These are phyloP conservation scores for Drosophila repleta DNA, from an alignment of 1,140 invertebrate species.

Conservation along the genomic window DNA sequence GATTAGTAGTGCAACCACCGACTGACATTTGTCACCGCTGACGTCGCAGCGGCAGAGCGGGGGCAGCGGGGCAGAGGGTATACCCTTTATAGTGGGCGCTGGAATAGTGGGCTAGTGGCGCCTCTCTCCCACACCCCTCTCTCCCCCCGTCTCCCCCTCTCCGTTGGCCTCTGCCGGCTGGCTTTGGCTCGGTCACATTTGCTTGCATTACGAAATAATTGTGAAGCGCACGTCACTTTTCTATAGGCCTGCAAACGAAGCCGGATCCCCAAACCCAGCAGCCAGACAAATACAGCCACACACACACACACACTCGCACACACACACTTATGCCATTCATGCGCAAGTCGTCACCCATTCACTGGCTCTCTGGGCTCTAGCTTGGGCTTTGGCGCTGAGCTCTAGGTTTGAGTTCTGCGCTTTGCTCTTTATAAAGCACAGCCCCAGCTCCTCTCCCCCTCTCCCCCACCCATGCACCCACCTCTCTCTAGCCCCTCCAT, in stretches of 20 bases:
- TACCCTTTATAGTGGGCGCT: background rate
- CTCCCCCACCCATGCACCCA: background rate
- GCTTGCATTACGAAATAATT: constrained; percentile 80
- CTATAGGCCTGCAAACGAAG: constrained; percentile 74
- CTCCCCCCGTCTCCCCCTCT: background rate
- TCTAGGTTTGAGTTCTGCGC: constrained; percentile 17
- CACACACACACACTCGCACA: constrained; percentile 6
- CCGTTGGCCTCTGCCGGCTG: background rate
- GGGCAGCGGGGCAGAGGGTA: background rate
- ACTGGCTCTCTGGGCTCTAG: constrained; percentile 46
- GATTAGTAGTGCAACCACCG: constrained; percentile 81
- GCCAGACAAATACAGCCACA: background rate
- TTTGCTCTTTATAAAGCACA: constrained; percentile 24
- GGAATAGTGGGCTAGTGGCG: background rate
- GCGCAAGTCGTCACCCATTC: constrained; percentile 80
- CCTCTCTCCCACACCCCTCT: background rate
- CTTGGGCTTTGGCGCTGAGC: constrained; percentile 2
- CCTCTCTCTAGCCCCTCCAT: background rate
- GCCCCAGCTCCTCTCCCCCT: background rate
- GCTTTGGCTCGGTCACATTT: constrained; percentile 69
- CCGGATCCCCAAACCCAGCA: constrained; percentile 1
- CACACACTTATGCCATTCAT: constrained; percentile 73
- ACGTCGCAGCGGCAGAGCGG: constrained; percentile 22
- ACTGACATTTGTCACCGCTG: constrained; percentile 74
- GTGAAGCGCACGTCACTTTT: constrained; percentile 81